These are phyloP conservation scores for Australoheros facetus DNA, from an alignment of 2,797 vertebrate species.

Conservation along the genomic window DNA sequence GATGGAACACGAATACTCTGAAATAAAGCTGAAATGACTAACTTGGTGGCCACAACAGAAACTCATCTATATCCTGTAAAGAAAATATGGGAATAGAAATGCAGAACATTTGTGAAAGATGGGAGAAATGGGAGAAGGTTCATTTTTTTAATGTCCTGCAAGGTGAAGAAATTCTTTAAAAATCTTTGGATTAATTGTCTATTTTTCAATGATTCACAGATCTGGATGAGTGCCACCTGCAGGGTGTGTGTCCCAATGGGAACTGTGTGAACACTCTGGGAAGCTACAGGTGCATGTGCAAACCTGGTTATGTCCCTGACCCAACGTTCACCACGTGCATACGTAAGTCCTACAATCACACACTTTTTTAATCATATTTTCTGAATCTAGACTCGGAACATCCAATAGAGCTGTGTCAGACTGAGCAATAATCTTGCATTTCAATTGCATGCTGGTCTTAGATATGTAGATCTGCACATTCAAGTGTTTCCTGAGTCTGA, in stretches of 20 bases:
- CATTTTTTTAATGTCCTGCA: neutral
- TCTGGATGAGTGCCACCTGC: conserved; percentile 93
- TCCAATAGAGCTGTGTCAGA: neutral
- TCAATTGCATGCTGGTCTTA: conserved; percentile 35
- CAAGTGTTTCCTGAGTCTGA: neutral
- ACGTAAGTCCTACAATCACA: conserved; percentile 83
- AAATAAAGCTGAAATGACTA: too few species aligned
- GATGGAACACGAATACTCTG: too few species aligned
- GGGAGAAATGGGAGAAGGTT: neutral
- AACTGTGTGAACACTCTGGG: conserved; percentile 94
- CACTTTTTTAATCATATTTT: neutral
- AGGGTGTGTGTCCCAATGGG: conserved; percentile 92
- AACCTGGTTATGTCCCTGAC: conserved; percentile 89
- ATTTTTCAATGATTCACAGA: conserved; percentile 77
- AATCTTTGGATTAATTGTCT: neutral
- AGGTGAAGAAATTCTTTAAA: neutral
- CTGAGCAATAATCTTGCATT: conserved; percentile 1
- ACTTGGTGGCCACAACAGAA: too few species aligned
- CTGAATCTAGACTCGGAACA: neutral
- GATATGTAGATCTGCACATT: conserved; percentile 1
- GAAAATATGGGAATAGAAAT: too few species aligned
- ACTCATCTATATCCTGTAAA: too few species aligned
- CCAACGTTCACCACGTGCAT: conserved; percentile 88
- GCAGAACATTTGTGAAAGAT: too few species aligned
- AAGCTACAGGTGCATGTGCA: conserved; percentile 94